These are phyloP conservation scores for Nomada fabriciana DNA, from an alignment of 2,888 invertebrate species.

Conservation along the genomic window DNA sequence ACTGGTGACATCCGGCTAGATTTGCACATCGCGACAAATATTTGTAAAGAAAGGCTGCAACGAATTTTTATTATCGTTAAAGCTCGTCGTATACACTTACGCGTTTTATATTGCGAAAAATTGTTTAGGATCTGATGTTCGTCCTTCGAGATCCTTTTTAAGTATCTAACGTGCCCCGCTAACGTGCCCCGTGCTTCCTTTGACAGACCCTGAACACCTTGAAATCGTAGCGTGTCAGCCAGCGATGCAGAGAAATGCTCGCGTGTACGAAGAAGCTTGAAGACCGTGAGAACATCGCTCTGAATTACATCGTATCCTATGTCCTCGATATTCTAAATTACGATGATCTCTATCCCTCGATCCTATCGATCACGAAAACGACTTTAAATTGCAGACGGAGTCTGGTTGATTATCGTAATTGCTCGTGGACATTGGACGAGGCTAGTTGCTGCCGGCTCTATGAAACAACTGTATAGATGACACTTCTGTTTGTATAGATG, in stretches of 20 bases:
- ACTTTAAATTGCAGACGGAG: not conserved
- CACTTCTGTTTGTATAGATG: too few relatives aligned
- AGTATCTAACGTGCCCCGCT: conserved; percentile 15
- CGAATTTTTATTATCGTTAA: not conserved
- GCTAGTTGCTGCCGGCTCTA: not conserved
- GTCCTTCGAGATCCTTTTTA: conserved; percentile 22
- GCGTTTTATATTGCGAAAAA: not conserved
- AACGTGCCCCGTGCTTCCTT: conserved; percentile 43
- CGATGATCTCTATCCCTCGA: not conserved
- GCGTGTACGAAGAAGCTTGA: conserved; percentile 64
- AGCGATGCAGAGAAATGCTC: conserved; percentile 43
- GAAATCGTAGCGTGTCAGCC: conserved; percentile 61
- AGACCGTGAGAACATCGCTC: conserved; percentile 66
- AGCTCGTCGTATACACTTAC: not conserved
- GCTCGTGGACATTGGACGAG: not conserved
- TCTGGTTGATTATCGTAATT: not conserved
- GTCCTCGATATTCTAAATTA: conserved; percentile 41
- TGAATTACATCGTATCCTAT: conserved; percentile 39
- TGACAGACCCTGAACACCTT: conserved; percentile 52
- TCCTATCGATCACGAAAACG: not conserved
- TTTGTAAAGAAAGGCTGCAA: not conserved
- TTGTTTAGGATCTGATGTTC: not conserved
- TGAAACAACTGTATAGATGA: not conserved
- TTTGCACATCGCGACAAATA: not conserved
- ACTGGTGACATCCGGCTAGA: not conserved